Base-by-base conservation (phyloP, 2,113 vertebrate species). In the Mustela nigripes region DNA sequence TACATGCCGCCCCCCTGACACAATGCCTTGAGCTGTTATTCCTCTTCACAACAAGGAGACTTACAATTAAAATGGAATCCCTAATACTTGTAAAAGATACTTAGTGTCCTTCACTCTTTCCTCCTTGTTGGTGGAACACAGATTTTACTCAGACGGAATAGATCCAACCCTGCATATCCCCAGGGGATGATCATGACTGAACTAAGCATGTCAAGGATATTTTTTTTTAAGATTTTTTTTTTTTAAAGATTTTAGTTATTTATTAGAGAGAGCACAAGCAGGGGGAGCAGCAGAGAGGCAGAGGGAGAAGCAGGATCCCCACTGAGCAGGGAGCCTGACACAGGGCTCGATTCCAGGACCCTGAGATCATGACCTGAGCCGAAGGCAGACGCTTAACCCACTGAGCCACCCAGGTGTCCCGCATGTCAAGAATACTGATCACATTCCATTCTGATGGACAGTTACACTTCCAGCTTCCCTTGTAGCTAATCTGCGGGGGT, bases 1-100 rank as follows among this genome's bases (percentile, higher is more conserved):
- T 8, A n/a, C 31, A 21, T 10, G 19, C 50, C 8, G 26, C n/a
- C 42, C 9, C 65, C 5, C 0, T 18, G 48, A 2, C 7, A 5
- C 63, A 33, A 36, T 50, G 15, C 16, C 36, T 80, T 60, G 1
- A 42, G 21, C 7, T 48, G 4, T 12, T 31, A 48, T 53, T 21
- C 36, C n/a, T 58, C 11, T 81, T 39, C 26, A 63, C 0, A 0
- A 9, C n/a, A 19, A 48, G 56, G 53, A 74, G 12, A 9, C 8
- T 50, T 22, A 3, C 12, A 7, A 21, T 36, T 24, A 26, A 62
- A 45, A 24, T 1, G 15, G 7, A 24, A 4, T 22, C 56, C 11
- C 67, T 62, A 8, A 53, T 4, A 1, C 1, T n/a, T 62, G 28
- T 53, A 7, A 31, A 60, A 45, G 22, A 31, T 26, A 4, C 19